Base-by-base conservation (phyloP, 2,888 invertebrate genomes). In the Trilocha varians region DNA sequence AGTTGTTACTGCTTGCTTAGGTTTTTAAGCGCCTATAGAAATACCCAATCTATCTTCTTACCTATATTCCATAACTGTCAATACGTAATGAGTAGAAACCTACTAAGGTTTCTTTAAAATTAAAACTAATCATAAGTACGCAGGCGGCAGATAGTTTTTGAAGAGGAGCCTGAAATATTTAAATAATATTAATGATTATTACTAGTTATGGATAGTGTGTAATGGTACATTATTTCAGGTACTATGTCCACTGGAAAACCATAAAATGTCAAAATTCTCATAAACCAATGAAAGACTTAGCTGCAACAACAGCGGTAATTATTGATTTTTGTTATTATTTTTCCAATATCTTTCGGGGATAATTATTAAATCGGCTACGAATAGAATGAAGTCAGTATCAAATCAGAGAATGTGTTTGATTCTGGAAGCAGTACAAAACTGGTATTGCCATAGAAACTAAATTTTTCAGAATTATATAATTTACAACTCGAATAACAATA, bases 261-360 rank as follows among this genome's bases (percentile, higher is more conserved):
- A 48, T 62, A 13, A 70, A 83, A 53, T 79, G 79, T 52, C 67
- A 67, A 47, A 69, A 76, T 45, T 68, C 70, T 16, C 65, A 65
- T 46, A 71, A 70, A 42, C 59, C 65, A 41, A 73, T 71, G 52
- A 80, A 84, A 54, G 84, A 78, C 45, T 65, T 87, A 41, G 75
- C 83, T 1, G 88, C 87, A 8, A 82, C 78, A n/a, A 88, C 88
- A 14, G 84, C 87, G 73, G 89, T 89, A 78, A 55, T 40, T 13
- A n/a, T 34, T 34, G 2, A 38, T 32, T n/a, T 39, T 13, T 13
- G 8, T 15, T 25, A 17, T 25, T 25, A n/a, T 43, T 41, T 38
- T 40, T 46, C 8, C 14, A 35, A 41, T 41, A 2, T 16, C 3
- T 9, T 11, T 1, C 8, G 36, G 11, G 4, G 4, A 9, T 39